Evolutionary conservation across 2,888 invertebrate species (phyloP), one percentile per base, ranked within the genome.

Genomic region (Bellardia pandia): DNA sequence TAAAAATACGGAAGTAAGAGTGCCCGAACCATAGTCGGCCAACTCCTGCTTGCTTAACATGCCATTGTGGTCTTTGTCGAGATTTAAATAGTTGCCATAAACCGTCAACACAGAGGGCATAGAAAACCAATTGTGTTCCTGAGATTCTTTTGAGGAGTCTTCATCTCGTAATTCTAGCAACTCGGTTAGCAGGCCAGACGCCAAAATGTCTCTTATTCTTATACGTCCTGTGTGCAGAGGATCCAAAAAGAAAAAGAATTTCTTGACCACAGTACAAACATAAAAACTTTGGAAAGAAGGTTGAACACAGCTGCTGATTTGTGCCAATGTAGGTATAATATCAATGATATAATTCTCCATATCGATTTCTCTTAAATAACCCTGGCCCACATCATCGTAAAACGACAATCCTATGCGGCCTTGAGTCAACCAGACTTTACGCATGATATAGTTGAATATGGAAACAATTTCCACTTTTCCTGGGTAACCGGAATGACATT

Each of bases 231-330:
- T 97, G 88, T 97, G 94, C 88, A 98, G 93, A 0, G 98, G 98
- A 93, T 99, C 99, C 14, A 99, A 94, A 92, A 99, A 99, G 94
- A 99, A 99, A 90, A 99, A 95, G 94, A 99, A 99, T 93, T 99
- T 98, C 90, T 99, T 95, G 0, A 98, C 98, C 3, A 98, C 99
- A 0, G 99, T 98, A 92, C 99, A 99, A 30, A 98, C 97, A 93
- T 99, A 99, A 94, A 99, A 99, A 13, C 97, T 97, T 91, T 98
- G 98, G 94, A 99, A 99, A 0, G 98, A 98, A 51, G 97, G 96
- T 93, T 98, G 98, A 76, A 99, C 94, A 0, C 97, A 97, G 0
- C 98, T 97, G 92, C 98, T 97, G 4, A 99, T 94, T 78, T 98
- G 98, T 0, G 97, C 97, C 56, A 99, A 94, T 0, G 98, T 98